Evolutionary conservation across 2,113 vertebrate species (phyloP).

Genomic region (Ceyx melanurus): DNA sequence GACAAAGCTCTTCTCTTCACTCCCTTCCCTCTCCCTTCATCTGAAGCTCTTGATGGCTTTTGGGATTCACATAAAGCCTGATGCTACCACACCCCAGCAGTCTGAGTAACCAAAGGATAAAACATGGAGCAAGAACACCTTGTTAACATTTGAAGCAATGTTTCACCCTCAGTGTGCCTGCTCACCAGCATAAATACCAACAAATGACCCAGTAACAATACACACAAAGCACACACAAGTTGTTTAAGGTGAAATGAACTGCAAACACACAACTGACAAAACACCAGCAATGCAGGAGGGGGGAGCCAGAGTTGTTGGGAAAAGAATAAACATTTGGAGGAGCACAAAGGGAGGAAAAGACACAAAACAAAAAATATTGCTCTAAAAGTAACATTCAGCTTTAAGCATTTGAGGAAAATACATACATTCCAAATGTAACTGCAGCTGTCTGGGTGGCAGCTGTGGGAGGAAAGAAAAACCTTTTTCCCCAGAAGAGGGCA

Average conservation of each 20-base stretch:
- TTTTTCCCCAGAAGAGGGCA: conserved; percentile 20
- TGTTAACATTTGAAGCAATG: background rate
- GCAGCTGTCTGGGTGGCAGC: background rate
- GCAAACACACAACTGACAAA: background rate
- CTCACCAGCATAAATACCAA: background rate
- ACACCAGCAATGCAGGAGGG: accelerated
- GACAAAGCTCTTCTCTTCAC: background rate
- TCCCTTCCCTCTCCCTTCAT: background rate
- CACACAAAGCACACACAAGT: background rate
- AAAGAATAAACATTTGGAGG: background rate
- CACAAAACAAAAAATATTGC: background rate
- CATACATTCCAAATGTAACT: background rate
- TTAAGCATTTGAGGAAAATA: background rate
- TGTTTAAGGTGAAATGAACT: background rate
- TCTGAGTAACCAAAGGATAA: background rate
- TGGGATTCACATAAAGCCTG: background rate
- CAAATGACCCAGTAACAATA: background rate
- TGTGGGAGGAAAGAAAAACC: background rate
- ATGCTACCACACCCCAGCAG: background rate
- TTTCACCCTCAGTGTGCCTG: background rate
- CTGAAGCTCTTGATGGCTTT: conserved; percentile 17
- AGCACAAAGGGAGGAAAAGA: background rate
- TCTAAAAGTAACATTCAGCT: background rate
- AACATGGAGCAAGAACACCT: background rate
- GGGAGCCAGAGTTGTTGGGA: background rate